phyloP scores from a whole-genome alignment of 2,113 vertebrate genomes.

The Lagopus muta region DNA sequence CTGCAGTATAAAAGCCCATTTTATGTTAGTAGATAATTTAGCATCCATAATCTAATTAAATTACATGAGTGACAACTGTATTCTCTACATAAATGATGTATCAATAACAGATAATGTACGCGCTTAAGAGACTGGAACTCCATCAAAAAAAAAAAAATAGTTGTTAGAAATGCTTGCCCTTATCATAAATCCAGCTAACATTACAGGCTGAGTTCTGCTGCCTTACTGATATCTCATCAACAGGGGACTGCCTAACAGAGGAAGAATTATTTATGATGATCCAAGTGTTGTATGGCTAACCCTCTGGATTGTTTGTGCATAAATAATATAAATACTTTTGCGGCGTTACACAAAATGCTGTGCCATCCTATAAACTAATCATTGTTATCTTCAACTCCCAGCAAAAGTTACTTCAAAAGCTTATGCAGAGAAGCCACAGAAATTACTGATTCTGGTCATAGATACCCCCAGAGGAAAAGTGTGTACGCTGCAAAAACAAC shows the following conservation, averaged over 20 bases:
- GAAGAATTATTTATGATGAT: background rate
- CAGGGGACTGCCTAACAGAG: background rate
- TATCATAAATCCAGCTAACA: conserved; percentile 65
- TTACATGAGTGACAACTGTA: conserved; percentile 82
- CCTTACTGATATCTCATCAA: conserved; percentile 18
- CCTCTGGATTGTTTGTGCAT: background rate
- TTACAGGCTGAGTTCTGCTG: conserved; percentile 37
- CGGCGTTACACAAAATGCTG: background rate
- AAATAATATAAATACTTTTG: background rate
- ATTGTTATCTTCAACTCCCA: background rate
- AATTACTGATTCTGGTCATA: background rate
- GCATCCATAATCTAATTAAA: conserved; percentile 83
- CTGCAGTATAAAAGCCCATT: conserved; percentile 81
- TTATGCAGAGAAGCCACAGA: background rate
- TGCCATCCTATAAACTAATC: background rate
- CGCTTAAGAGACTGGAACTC: conserved; percentile 74
- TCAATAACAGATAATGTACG: conserved; percentile 71
- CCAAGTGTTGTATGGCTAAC: background rate
- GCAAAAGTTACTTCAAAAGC: background rate
- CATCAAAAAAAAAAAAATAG: conserved; percentile 67
- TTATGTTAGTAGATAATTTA: conserved; percentile 82
- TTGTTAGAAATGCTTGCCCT: conserved; percentile 56
- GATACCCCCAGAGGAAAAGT: background rate
- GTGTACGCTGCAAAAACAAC: background rate
- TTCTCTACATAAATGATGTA: conserved; percentile 73